Conservation (phyloP, 2,888 invertebrate species). For the Hoplodrina ambigua region DNA sequence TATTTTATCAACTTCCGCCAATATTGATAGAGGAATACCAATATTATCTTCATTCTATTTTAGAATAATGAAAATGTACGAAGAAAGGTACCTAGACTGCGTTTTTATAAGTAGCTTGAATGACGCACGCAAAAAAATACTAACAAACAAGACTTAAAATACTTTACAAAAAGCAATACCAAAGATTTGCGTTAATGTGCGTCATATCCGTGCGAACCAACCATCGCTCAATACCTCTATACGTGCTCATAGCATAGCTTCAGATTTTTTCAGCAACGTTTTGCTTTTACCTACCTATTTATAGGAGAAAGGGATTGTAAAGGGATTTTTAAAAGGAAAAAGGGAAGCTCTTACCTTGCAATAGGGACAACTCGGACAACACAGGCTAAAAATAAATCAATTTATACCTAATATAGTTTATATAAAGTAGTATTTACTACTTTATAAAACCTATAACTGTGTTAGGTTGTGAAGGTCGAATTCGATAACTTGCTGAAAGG, state of each 20-base stretch:
- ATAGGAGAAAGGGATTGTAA: background rate
- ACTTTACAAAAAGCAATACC: constrained; percentile 8
- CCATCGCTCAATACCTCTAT: background rate
- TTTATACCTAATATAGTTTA: background rate
- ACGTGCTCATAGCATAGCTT: background rate
- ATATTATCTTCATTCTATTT: constrained; percentile 6
- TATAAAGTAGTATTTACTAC: background rate
- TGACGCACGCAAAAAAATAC: constrained; percentile 6
- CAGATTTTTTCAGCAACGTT: background rate
- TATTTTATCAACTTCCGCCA: constrained; percentile 45
- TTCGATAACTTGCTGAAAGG: background rate
- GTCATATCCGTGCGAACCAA: constrained; percentile 11
- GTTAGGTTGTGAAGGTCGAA: constrained; percentile 3
- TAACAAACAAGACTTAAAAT: constrained; percentile 13
- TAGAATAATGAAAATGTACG: background rate
- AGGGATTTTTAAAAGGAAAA: too few species aligned
- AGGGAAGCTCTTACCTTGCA: too few species aligned
- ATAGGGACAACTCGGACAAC: too few species aligned
- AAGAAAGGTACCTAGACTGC: background rate
- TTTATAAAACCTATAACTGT: background rate
- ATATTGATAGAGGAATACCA: constrained; percentile 19
- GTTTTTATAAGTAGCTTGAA: background rate
- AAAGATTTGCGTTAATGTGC: constrained; percentile 31
- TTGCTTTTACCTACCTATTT: background rate
- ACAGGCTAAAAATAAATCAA: too few species aligned